These are phyloP conservation scores for Gastrophryne carolinensis DNA, from an alignment of 2,797 vertebrate species.

Conservation along the genomic window DNA sequence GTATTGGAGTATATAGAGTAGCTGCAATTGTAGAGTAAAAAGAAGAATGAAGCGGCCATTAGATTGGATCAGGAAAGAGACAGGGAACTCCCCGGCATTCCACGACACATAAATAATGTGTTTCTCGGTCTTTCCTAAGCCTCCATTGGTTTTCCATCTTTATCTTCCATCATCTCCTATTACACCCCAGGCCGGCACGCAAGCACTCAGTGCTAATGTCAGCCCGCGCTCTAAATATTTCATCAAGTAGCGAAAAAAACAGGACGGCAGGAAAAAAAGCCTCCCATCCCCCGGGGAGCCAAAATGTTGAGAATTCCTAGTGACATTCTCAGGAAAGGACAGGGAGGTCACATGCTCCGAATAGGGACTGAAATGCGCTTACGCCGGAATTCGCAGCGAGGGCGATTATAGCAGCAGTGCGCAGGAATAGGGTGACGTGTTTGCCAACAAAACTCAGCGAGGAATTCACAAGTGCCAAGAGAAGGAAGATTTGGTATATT, in stretches of 20 bases:
- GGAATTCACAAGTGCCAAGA: too few relatives aligned
- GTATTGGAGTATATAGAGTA: too few relatives aligned
- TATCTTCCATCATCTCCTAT: not conserved
- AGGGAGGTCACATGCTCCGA: not conserved
- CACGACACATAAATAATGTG: too few relatives aligned
- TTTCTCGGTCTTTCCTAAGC: too few relatives aligned
- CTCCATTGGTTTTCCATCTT: not conserved
- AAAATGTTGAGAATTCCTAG: not conserved
- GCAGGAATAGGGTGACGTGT: not conserved
- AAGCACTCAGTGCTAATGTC: not conserved
- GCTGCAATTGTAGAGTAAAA: too few relatives aligned
- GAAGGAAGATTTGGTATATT: too few relatives aligned
- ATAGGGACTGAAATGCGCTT: not conserved
- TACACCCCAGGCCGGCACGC: not conserved
- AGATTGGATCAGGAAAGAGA: too few relatives aligned
- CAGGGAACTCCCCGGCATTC: too few relatives aligned
- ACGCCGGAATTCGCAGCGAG: not conserved
- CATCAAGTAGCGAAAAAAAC: constrained; percentile 19
- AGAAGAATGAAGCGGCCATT: too few relatives aligned
- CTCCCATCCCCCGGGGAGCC: not conserved
- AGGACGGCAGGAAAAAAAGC: not conserved
- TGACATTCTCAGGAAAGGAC: constrained; percentile 14
- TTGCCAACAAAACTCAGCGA: not conserved
- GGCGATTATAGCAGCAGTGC: not conserved
- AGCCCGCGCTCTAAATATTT: constrained; percentile 12